Percentiles rank a stretch among this genome's conserved stretches.
phyloP scores from a whole-genome alignment of 1,140 invertebrate species.

The Stegodyphus dumicola region DNA sequence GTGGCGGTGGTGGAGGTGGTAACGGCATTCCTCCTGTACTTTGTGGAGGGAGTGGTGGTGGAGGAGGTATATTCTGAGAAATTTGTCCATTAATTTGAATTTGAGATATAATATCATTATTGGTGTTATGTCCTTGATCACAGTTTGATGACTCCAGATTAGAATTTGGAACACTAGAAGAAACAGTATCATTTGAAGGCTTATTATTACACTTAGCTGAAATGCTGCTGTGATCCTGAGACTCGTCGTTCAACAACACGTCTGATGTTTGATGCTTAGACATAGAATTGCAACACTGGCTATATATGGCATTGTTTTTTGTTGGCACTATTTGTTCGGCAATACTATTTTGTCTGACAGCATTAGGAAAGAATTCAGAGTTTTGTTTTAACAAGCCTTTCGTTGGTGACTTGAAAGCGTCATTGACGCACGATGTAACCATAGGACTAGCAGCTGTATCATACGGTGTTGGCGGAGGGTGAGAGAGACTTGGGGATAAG shows the following conservation, averaged over 20 bases:
- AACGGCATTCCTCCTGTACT: constrained; percentile 63
- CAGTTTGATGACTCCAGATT: too few species aligned
- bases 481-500: constrained; percentile 21
- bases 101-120: too few species aligned
- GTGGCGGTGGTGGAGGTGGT: constrained; percentile 67
- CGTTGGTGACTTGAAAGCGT: neutral
- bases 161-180: too few species aligned
- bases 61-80: constrained; percentile 43
- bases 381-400: constrained; percentile 2
- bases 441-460: constrained; percentile 22
- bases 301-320: constrained; percentile 65
- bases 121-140: too few species aligned
- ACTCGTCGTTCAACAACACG: too few species aligned
- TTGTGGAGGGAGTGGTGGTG: constrained; percentile 66
- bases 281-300: too few species aligned
- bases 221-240: too few species aligned
- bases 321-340: constrained; percentile 1
- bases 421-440: neutral
- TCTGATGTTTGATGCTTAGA: too few species aligned
- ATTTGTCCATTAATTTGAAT: too few species aligned
- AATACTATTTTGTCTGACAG: neutral
- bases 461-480: constrained; percentile 30
- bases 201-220: too few species aligned
- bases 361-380: neutral
- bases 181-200: too few species aligned